Evolutionary conservation across 2,797 vertebrate species (phyloP), one percentile per base, ranked within the genome.

Genomic region (Catostomus latipinnis): DNA sequence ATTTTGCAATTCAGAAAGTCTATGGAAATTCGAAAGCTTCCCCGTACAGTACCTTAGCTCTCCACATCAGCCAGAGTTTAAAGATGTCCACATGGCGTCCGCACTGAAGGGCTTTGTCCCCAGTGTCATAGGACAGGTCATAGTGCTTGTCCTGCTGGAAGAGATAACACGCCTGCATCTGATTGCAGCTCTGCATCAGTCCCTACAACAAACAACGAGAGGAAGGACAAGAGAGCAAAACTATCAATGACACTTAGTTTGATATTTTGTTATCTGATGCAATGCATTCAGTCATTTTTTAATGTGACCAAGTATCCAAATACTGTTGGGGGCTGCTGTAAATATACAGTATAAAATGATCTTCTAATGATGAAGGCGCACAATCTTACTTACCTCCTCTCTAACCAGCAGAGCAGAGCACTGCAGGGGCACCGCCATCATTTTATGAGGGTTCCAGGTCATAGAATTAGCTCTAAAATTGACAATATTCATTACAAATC

Each of bases 61-160:
- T 95, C 98, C 98, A 99, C 98, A 99, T 99, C 63, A 99, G 94
- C 98, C 98, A 99, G 1, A 99, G 91, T 80, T 99, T 99, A 90
- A 99, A 99, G 88, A 99, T 97, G 89, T 99, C 98, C n/a, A 99
- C 98, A 0, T 99, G 98, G 74, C 98, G 96, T 1, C 98, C 98
- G 0, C 98, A 99, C 86, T 99, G 98, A 89, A 99, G 89, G 67
- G 97, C 98, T 58, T 99, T 99, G 93, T 99, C 98, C 11, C 98
- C 98, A 0, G 98, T 99, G 91, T 99, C 98, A 0, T 99, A 99
- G 46, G 96, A 97, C 46, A 99, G 94, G 89, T 99, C 98, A 0
- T 99, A 99, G 54, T 99, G 98, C 72, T 99, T 99, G 88, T 99
- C 98, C 94, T 97, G 96, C 95, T 99, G 98, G 89, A 99, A 99